Base-by-base conservation (phyloP, 35 echinoderm and acorn worm genomes). In the Amphiura filiformis region DNA sequence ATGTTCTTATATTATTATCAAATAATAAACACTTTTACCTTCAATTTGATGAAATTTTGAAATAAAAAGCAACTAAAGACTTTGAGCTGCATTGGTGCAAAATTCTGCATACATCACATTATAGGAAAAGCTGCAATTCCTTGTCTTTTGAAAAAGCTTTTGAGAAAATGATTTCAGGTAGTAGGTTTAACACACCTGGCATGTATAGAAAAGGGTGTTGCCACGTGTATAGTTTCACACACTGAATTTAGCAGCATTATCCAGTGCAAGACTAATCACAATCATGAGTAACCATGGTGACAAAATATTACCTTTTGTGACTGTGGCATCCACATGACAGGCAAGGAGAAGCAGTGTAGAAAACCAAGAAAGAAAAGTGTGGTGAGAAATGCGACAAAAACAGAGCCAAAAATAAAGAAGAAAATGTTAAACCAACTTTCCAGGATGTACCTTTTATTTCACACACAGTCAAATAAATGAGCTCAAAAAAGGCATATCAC, bases 191-290 rank as follows among this genome's bases (percentile, higher is more conserved):
- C 61, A 70, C 61, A 70, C 61, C 61, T 70, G 61, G 61, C 61
- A 26, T n/a, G n/a, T n/a, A n/a, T 70, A 70, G 61, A 70, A 70
- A 70, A 70, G 61, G 61, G 61, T 70, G 61, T 70, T 70, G 61
- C 61, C 61, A 70, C 26, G 28, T 70, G 61, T 70, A 30, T 18
- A 15, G 15, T 70, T 70, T 70, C 61, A 70, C 61, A 70, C 61
- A 70, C 61, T 70, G 61, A 70, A 70, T 70, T 70, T 70, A 70
- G 61, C 61, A 70, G 61, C 61, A 70, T 70, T 70, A 70, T 70
- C 61, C 61, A 70, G 61, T 70, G 61, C 61, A 70, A 70, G 61
- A 70, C 61, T 70, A 26, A 70, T 70, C 17, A 70, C 61, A 70
- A 70, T 70, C 61, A 70, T 15, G 11, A 70, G 61, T 70, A 70